Evolutionary conservation across 2,797 vertebrate species (phyloP).

Genomic region (Apogon hyalosoma): DNA sequence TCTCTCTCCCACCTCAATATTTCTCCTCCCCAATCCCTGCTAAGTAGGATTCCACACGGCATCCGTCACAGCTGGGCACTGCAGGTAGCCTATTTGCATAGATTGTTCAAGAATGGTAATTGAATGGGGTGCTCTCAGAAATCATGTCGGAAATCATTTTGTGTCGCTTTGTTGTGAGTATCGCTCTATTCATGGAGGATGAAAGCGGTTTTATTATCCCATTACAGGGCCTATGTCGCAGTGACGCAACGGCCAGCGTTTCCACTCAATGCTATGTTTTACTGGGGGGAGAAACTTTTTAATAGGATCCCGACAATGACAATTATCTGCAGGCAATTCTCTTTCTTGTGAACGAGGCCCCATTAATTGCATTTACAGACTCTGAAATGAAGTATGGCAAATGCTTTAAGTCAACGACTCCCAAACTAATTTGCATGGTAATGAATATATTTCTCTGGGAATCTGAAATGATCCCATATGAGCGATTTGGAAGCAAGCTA

Average conservation of each 20-base stretch:
- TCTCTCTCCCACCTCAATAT: neutral
- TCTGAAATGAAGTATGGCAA: conserved; percentile 85
- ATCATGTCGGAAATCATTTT: conserved; percentile 73
- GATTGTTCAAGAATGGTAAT: conserved; percentile 71
- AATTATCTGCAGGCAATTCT: conserved; percentile 80
- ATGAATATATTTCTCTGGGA: conserved; percentile 84
- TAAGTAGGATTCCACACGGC: conserved; percentile 55
- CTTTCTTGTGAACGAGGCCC: conserved; percentile 81
- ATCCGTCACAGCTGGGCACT: conserved; percentile 44
- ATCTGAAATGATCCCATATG: conserved; percentile 74
- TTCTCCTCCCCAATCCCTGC: conserved; percentile 33
- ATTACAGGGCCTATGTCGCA: conserved; percentile 71
- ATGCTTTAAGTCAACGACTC: conserved; percentile 84
- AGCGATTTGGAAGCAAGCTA: conserved; percentile 60
- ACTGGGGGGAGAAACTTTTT: conserved; percentile 69
- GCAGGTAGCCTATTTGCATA: conserved; percentile 71
- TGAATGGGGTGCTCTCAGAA: conserved; percentile 69
- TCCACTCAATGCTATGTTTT: conserved; percentile 58
- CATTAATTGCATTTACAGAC: conserved; percentile 86
- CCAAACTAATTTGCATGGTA: conserved; percentile 83
- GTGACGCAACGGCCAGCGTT: conserved; percentile 56
- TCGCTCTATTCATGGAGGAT: conserved; percentile 67
- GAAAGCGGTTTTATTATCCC: conserved; percentile 80
- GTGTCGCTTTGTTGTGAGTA: conserved; percentile 71
- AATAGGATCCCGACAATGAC: conserved; percentile 79